Conservation (phyloP, 2,797 vertebrate genomes). For the Ambastaia sidthimunki region DNA sequence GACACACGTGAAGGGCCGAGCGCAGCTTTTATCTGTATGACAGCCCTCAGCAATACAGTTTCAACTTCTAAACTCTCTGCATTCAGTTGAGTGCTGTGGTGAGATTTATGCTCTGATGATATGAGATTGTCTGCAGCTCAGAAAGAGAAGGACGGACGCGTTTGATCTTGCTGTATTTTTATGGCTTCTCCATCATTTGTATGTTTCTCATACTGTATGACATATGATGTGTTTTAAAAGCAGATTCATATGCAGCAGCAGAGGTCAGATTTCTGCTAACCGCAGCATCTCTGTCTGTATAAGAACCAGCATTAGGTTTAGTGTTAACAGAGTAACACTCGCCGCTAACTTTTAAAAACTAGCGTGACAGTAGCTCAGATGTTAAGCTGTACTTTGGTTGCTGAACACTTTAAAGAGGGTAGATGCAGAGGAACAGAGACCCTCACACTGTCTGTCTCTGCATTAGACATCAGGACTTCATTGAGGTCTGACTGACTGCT, state of each 20-base stretch:
- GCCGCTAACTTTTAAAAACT: too few species aligned
- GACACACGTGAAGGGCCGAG: neutral
- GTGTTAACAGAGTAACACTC: too few species aligned
- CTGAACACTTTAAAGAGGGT: too few species aligned
- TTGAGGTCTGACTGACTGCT: neutral
- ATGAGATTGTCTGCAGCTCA: neutral
- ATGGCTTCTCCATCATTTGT: neutral
- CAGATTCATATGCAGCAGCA: neutral
- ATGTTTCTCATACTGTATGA: slow-evolving; percentile 5
- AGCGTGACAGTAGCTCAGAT: too few species aligned
- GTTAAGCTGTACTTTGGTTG: too few species aligned
- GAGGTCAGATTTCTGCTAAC: neutral
- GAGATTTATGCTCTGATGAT: neutral
- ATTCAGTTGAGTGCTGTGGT: neutral
- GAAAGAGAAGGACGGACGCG: neutral
- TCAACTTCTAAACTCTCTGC: slow-evolving; percentile 2
- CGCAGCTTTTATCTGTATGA: neutral
- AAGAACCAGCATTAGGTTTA: too few species aligned
- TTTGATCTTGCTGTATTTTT: neutral
- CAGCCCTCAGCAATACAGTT: neutral
- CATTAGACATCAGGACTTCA: neutral
- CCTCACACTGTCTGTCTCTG: neutral
- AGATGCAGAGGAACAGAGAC: too few species aligned
- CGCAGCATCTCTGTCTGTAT: neutral
- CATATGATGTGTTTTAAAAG: slow-evolving; percentile 16